Percentiles rank a stretch among this genome's conserved stretches.
Conservation (phyloP, 2,888 invertebrate species). For the Allophyes oxyacanthae region DNA sequence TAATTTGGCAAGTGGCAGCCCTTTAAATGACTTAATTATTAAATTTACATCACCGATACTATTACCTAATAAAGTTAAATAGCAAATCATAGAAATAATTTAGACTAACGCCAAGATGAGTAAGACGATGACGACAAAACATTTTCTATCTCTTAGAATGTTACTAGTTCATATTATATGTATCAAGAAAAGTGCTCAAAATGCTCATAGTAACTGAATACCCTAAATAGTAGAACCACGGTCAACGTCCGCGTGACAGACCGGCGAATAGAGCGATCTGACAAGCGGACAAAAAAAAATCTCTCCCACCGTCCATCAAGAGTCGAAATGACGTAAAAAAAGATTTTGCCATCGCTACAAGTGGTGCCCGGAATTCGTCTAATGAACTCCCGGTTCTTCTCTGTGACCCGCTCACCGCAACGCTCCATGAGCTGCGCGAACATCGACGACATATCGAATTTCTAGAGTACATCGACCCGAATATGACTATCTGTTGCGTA, state of each 20-base stretch:
- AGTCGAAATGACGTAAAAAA: conserved; percentile 79
- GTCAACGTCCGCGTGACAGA: conserved; percentile 84
- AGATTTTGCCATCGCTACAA: conserved; percentile 75
- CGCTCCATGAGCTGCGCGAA: conserved; percentile 67
- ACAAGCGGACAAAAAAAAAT: conserved; percentile 82
- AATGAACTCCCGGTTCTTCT: conserved; percentile 72
- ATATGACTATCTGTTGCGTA: conserved; percentile 62
- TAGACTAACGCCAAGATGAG: too few species aligned
- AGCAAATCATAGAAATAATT: too few species aligned
- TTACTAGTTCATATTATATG: background rate
- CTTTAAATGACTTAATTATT: conserved; percentile 15
- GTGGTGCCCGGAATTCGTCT: conserved; percentile 72
- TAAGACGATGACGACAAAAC: conserved; percentile 12
- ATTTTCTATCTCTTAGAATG: conserved; percentile 7
- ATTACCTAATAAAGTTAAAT: conserved; percentile 17
- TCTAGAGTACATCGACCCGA: conserved; percentile 76
- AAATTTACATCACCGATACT: conserved; percentile 6
- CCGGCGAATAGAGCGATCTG: conserved; percentile 78
- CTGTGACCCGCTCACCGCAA: conserved; percentile 70
- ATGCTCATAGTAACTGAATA: conserved; percentile 70
- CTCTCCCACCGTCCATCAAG: conserved; percentile 70
- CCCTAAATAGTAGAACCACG: conserved; percentile 80
- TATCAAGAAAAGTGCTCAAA: conserved; percentile 18
- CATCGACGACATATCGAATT: conserved; percentile 74
- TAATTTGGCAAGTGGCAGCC: conserved; percentile 17